phyloP scores from a whole-genome alignment of 2,113 vertebrate genomes.

The Entelurus aequoreus region DNA sequence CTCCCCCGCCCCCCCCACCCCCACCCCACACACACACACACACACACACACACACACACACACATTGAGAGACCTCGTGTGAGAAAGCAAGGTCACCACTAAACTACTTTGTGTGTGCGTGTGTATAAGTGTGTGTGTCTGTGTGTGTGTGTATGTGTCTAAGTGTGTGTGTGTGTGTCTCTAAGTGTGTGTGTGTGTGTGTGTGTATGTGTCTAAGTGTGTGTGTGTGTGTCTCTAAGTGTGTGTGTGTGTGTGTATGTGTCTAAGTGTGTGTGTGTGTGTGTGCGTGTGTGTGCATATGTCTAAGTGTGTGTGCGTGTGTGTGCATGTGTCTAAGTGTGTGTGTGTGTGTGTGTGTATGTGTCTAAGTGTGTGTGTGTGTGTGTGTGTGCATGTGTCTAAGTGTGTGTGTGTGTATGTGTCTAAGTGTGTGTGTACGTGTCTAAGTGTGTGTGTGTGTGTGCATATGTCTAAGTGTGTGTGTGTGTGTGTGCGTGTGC shows the following conservation, averaged over 20 bases:
- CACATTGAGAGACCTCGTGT: slow-evolving; percentile 6
- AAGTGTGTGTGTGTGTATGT: too few relatives aligned
- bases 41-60: too few relatives aligned
- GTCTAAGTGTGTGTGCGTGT: too few relatives aligned
- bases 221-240: slow-evolving; percentile 10
- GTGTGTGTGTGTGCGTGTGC: too few relatives aligned
- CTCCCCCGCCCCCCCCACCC: background rate
- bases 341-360: too few relatives aligned
- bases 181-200: background rate
- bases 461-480: too few relatives aligned
- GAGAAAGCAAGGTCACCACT: slow-evolving; percentile 65
- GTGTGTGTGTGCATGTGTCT: too few relatives aligned
- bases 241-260: slow-evolving; percentile 9
- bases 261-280: slow-evolving; percentile 12
- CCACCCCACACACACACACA: too few relatives aligned
- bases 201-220: slow-evolving; percentile 8
- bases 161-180: slow-evolving; percentile 1
- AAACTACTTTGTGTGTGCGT: slow-evolving; percentile 17
- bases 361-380: too few relatives aligned
- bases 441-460: too few relatives aligned
- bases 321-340: too few relatives aligned
- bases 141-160: slow-evolving; percentile 4
- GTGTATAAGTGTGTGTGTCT: slow-evolving; percentile 12
- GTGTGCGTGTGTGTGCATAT: background rate
- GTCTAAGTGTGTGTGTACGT: too few relatives aligned